phyloP scores from a whole-genome alignment of 2,797 vertebrate species.

The Sebastolobus altivelis region DNA sequence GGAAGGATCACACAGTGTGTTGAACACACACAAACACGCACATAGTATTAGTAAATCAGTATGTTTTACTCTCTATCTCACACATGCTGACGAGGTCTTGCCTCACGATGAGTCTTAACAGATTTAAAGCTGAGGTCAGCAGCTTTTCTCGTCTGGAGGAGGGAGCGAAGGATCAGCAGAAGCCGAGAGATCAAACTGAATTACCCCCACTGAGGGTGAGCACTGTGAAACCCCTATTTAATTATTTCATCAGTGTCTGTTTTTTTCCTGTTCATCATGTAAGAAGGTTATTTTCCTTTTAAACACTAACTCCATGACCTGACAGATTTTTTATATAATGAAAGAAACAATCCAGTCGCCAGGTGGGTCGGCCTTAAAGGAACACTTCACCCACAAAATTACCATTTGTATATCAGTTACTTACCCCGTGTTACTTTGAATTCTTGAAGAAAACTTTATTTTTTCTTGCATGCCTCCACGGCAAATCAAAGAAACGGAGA shows the following conservation, averaged over 20 bases:
- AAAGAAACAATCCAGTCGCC: not conserved
- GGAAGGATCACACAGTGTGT: not conserved
- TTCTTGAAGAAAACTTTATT: not conserved
- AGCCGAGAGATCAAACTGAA: slow-evolving; percentile 33
- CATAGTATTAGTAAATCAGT: not conserved
- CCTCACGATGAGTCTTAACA: slow-evolving; percentile 37
- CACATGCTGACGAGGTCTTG: slow-evolving; percentile 46
- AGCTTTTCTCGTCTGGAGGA: slow-evolving; percentile 42
- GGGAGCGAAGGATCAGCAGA: slow-evolving; percentile 46
- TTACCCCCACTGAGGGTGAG: slow-evolving; percentile 34
- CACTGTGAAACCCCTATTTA: slow-evolving; percentile 3
- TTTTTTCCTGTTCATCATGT: not conserved
- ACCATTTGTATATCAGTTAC: too few relatives aligned
- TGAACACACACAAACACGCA: not conserved
- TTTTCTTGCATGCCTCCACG: not conserved
- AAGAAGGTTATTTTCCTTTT: not conserved
- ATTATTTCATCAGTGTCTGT: slow-evolving; percentile 24
- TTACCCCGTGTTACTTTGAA: not conserved
- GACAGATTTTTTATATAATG: not conserved
- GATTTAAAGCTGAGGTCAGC: slow-evolving; percentile 62
- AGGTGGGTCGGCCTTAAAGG: not conserved
- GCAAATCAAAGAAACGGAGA: not conserved
- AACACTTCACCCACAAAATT: too few relatives aligned
- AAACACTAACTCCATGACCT: not conserved
- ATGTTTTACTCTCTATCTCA: slow-evolving; percentile 5